Conservation (phyloP, 2,888 invertebrate genomes). For the Hermaeophaga mercurialis region DNA sequence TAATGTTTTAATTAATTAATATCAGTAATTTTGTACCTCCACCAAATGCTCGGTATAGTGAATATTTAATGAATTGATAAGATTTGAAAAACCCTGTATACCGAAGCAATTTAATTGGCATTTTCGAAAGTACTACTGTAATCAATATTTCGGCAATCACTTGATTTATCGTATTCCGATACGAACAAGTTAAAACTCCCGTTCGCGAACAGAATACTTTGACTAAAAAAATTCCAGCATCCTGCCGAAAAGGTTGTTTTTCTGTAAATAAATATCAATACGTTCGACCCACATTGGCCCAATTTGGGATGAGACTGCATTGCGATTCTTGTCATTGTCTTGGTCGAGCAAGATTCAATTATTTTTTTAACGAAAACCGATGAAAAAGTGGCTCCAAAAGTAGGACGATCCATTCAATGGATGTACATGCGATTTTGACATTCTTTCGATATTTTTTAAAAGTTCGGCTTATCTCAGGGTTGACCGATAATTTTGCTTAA, state of each 20-base stretch:
- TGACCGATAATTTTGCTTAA: too few relatives aligned
- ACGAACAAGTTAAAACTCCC: not conserved
- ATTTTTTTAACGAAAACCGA: slow-evolving; percentile 27
- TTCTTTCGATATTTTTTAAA: not conserved
- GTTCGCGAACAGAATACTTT: slow-evolving; percentile 8
- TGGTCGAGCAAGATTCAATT: slow-evolving; percentile 21
- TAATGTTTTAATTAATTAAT: too few relatives aligned
- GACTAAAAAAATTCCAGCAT: slow-evolving; percentile 7
- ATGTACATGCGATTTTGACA: slow-evolving; percentile 2
- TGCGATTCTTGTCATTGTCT: slow-evolving; percentile 14
- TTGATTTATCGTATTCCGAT: slow-evolving; percentile 5
- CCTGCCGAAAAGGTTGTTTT: slow-evolving; percentile 14
- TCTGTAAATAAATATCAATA: slow-evolving; percentile 19
- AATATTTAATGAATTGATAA: too few relatives aligned
- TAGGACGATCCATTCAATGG: slow-evolving; percentile 26
- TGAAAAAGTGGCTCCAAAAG: slow-evolving; percentile 28
- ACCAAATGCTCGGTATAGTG: too few relatives aligned
- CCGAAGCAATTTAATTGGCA: not conserved
- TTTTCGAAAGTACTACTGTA: not conserved
- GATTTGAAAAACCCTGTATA: not conserved
- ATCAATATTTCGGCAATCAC: slow-evolving; percentile 1
- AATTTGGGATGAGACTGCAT: slow-evolving; percentile 20
- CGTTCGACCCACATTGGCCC: slow-evolving; percentile 22
- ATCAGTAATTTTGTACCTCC: too few relatives aligned
- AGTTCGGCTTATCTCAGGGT: not conserved